Percentiles rank a stretch among this genome's conserved stretches.
Evolutionary conservation across 1,140 invertebrate genomes (phyloP).

Genomic region (Pseudomyrmex gracilis): DNA sequence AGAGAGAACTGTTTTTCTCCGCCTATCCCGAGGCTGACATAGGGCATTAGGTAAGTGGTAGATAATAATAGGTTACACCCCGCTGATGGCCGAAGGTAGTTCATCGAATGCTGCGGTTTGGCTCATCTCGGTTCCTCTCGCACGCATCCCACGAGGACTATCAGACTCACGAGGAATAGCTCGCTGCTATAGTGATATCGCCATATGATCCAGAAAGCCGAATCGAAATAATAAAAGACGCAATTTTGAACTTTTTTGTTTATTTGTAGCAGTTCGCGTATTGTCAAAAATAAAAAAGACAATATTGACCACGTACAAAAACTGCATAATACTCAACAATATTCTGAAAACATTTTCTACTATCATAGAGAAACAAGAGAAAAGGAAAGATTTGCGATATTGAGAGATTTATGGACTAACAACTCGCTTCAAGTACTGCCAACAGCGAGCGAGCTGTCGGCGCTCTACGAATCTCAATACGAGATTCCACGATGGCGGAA

Average conservation of each 20-base stretch:
- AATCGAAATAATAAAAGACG: slow-evolving; percentile 62
- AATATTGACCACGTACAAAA: too few species aligned
- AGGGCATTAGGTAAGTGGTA: slow-evolving; percentile 85
- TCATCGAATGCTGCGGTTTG: slow-evolving; percentile 79
- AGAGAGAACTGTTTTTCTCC: slow-evolving; percentile 76
- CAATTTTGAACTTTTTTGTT: not conserved
- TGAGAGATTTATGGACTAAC: slow-evolving; percentile 28
- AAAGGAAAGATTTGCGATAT: too few species aligned
- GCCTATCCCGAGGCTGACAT: slow-evolving; percentile 80
- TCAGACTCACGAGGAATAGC: slow-evolving; percentile 63
- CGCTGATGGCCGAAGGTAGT: slow-evolving; percentile 82
- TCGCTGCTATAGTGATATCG: slow-evolving; percentile 23
- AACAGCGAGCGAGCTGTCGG: slow-evolving; percentile 45
- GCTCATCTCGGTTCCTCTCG: slow-evolving; percentile 60
- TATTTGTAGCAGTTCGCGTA: too few species aligned
- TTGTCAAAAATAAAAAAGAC: too few species aligned
- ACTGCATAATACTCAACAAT: too few species aligned
- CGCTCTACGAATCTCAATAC: slow-evolving; percentile 5
- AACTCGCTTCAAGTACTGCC: not conserved
- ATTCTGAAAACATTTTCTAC: too few species aligned
- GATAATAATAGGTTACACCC: slow-evolving; percentile 86
- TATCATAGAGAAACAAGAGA: too few species aligned
- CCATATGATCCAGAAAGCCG: slow-evolving; percentile 45
- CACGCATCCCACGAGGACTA: slow-evolving; percentile 68
- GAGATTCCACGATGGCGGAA: slow-evolving; percentile 23